Percentiles rank a stretch among this genome's conserved stretches.
Conservation (phyloP, 2,113 vertebrate species). For the Odobenus rosmarus region DNA sequence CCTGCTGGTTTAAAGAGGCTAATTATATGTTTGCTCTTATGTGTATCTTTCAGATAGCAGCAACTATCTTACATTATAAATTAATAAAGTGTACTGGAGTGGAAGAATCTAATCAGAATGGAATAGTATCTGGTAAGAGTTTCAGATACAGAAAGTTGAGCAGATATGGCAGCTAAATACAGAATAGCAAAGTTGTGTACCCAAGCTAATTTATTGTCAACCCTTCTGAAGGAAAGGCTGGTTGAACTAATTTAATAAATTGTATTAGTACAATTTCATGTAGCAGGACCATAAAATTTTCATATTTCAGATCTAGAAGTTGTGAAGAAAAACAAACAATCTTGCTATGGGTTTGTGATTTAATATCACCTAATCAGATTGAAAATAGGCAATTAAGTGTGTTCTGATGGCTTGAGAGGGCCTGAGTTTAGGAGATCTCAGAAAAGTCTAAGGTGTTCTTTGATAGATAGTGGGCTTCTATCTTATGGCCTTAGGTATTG, state of each 20-base stretch:
- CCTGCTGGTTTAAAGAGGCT: slow-evolving; percentile 35
- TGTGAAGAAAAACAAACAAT: neutral
- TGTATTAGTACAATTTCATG: slow-evolving; percentile 9
- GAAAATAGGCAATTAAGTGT: neutral
- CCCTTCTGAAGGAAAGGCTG: neutral
- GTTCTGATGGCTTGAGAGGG: neutral
- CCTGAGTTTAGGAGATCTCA: neutral
- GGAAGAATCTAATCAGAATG: slow-evolving; percentile 49
- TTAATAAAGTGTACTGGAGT: slow-evolving; percentile 9
- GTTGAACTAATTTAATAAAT: slow-evolving; percentile 54
- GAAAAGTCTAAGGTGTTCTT: neutral
- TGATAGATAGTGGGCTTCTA: neutral
- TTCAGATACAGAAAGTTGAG: slow-evolving; percentile 60
- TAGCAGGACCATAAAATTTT: neutral
- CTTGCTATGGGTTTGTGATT: neutral
- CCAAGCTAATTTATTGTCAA: slow-evolving; percentile 27
- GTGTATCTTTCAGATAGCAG: neutral
- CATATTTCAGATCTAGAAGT: slow-evolving; percentile 11
- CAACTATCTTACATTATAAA: slow-evolving; percentile 39
- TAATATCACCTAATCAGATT: slow-evolving; percentile 25
- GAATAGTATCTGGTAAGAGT: neutral
- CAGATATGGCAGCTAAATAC: slow-evolving; percentile 28
- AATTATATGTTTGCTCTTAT: slow-evolving; percentile 65
- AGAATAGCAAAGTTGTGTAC: slow-evolving; percentile 44
- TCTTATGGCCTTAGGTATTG: neutral